Base-by-base conservation (phyloP, 2,888 invertebrate genomes). In the Lapara coniferarum region DNA sequence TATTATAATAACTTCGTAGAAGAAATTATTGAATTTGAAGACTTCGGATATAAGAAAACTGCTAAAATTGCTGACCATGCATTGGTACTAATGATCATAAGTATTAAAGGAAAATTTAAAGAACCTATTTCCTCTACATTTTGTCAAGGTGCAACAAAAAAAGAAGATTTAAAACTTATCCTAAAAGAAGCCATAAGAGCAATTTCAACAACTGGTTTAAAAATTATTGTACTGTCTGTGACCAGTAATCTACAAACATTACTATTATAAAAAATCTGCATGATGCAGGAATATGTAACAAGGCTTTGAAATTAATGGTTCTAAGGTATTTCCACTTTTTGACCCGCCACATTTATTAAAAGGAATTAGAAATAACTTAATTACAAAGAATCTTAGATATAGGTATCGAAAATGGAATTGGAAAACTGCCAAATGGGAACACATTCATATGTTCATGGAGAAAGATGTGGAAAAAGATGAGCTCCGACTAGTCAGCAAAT, bases 1-100 rank as follows among this genome's bases (percentile, higher is more conserved):
- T 53, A 53, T 5, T 53, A 53, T 5, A 53, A 53, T 53, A 53
- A 53, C n/a, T 14, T 2, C 2, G 8, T n/a, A 2, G n/a, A 53
- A 53, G n/a, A 53, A 53, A 53, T 53, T 53, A 53, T 53, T n/a
- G 53, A n/a, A n/a, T 53, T 53, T 53, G 53, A 53, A 16, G 53
- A 53, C 6, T 53, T n/a, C n/a, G 53, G 53, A 6, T 53, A 53
- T 6, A 1, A 2, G 53, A 53, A 16, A 5, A 53, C 3, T n/a
- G n/a, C 6, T 5, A 53, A 53, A 53, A 53, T 53, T n/a, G 53
- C 53, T 53, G 53, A 53, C 53, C 53, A 53, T 53, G 53, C 53
- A 16, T 53, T 53, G 16, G 53, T 53, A 8, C 53, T 53, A 16
- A 53, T 53, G 53, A 53, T 53, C 0, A 53, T n/a, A 53, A 14